These are phyloP conservation scores for Aurelia aurita complex sp. Pacific DNA, from an alignment of 30 jellyfish, hydroid and myxozoan genomes.

Conservation along the genomic window DNA sequence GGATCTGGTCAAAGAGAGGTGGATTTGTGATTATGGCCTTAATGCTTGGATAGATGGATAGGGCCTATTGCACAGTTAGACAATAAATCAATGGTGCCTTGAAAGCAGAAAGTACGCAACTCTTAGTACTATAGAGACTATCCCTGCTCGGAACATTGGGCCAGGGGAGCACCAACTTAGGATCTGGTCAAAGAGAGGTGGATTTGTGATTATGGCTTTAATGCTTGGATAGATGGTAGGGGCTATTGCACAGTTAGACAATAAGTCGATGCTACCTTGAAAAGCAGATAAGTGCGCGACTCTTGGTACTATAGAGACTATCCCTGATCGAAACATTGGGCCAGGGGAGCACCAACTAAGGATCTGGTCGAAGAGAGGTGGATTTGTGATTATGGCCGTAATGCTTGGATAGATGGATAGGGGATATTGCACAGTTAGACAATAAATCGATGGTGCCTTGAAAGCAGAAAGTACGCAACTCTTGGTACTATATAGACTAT, in stretches of 20 bases:
- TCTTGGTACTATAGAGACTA: not conserved
- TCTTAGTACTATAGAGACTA: too few species aligned
- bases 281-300: not conserved
- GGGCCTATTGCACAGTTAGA: constrained; percentile 37
- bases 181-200: constrained; percentile 43
- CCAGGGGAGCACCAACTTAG: not conserved
- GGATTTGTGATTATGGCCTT: constrained; percentile 70
- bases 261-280: too few species aligned
- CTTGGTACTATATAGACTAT: too few species aligned
- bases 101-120: not conserved
- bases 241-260: too few species aligned
- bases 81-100: constrained; percentile 46
- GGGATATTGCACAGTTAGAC: constrained; percentile 36
- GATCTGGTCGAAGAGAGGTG: constrained; percentile 63
- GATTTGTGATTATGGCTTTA: too few species aligned
- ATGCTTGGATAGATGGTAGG: too few species aligned
- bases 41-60: constrained; percentile 48
- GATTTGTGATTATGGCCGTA: constrained; percentile 60
- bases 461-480: not conserved
- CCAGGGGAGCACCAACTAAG: constrained; percentile 72
- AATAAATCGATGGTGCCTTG: constrained; percentile 48
- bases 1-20: constrained; percentile 65
- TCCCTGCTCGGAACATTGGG: too few species aligned
- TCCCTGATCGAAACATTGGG: constrained; percentile 50
- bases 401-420: constrained; percentile 36